These are phyloP conservation scores for Halcyon badia DNA, from an alignment of 2,797 vertebrate species.

Conservation along the genomic window DNA sequence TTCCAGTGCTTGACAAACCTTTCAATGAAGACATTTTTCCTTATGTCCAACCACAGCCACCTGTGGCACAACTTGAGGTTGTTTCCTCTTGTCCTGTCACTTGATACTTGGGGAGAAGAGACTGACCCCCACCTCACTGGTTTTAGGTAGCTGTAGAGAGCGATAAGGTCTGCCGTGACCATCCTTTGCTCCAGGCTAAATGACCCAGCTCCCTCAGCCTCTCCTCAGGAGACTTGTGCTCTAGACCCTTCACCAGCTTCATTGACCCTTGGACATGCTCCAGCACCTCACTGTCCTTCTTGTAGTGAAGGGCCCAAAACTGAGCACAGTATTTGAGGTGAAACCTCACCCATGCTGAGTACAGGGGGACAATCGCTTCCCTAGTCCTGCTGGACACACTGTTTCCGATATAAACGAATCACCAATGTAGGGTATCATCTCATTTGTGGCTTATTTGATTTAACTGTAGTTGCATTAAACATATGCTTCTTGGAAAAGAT, in stretches of 20 bases:
- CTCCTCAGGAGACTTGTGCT: neutral
- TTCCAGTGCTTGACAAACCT: neutral
- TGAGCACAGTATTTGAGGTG: neutral
- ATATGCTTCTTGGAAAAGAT: neutral
- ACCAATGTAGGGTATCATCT: neutral
- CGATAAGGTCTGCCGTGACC: neutral
- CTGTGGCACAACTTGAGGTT: neutral
- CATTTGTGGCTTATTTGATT: neutral
- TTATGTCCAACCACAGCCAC: neutral
- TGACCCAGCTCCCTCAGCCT: neutral
- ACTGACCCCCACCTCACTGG: accelerated
- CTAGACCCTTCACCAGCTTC: neutral
- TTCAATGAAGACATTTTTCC: neutral
- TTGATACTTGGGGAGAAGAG: neutral
- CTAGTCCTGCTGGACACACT: neutral
- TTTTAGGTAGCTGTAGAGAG: neutral
- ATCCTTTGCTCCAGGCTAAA: neutral
- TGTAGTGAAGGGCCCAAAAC: neutral
- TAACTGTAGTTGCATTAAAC: neutral
- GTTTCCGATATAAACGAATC: neutral
- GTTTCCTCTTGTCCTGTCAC: accelerated
- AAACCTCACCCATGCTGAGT: accelerated
- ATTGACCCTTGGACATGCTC: accelerated
- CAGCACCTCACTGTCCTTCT: neutral
- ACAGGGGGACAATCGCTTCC: neutral